These are phyloP conservation scores for Aphodius sticticus DNA, from an alignment of 2,888 invertebrate genomes.

Conservation along the genomic window DNA sequence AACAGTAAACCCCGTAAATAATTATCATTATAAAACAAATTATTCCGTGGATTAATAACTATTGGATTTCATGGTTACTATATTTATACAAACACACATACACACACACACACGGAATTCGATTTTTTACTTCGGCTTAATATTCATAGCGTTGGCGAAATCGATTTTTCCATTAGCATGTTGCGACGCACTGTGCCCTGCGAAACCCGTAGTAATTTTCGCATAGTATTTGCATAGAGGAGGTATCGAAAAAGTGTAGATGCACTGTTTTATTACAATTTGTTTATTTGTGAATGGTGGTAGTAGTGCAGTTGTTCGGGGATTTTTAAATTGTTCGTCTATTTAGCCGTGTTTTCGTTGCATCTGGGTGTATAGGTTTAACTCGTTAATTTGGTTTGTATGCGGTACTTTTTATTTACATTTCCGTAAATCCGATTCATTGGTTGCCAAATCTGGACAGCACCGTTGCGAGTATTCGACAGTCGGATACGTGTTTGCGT, in stretches of 20 bases:
- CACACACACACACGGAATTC: neutral
- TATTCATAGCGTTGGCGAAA: neutral
- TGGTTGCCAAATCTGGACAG: neutral
- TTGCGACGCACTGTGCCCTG: neutral
- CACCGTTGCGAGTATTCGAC: neutral
- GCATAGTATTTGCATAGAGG: neutral
- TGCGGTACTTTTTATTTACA: neutral
- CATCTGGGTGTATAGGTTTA: neutral
- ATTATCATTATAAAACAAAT: neutral
- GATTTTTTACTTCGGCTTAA: constrained; percentile 10
- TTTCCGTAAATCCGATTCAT: neutral
- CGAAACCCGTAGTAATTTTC: neutral
- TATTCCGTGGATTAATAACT: neutral
- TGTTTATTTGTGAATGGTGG: neutral
- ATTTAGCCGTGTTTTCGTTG: neutral
- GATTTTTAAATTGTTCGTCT: neutral
- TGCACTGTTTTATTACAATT: neutral
- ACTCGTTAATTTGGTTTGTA: neutral
- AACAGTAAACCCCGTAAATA: neutral
- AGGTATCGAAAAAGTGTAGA: neutral
- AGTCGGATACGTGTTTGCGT: neutral
- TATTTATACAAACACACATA: neutral
- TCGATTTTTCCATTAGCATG: neutral
- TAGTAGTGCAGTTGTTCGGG: neutral
- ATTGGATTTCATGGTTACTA: constrained; percentile 4